Evolutionary conservation across 2,888 invertebrate genomes (phyloP).

Genomic region (Silvanus unidentatus): DNA sequence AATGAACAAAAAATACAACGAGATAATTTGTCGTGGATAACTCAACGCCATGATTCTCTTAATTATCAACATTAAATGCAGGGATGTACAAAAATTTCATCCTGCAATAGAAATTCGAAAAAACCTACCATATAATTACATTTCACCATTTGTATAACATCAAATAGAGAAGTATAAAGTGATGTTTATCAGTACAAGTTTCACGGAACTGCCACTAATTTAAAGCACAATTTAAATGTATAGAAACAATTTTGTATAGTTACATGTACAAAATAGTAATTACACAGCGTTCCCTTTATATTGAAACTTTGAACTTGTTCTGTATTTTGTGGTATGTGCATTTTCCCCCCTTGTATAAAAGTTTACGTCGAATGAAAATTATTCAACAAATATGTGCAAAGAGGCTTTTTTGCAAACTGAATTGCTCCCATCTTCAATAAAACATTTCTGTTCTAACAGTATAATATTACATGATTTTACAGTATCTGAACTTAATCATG

Average conservation of each 20-base stretch:
- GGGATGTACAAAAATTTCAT: constrained; percentile 8
- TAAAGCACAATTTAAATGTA: constrained; percentile 28
- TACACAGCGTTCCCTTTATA: constrained; percentile 25
- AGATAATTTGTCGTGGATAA: constrained; percentile 17
- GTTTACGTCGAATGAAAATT: too few species aligned
- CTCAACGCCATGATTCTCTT: constrained; percentile 7
- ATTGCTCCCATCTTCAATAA: too few species aligned
- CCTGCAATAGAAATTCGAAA: too few species aligned
- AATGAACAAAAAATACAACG: constrained; percentile 4
- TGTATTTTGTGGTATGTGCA: constrained; percentile 19
- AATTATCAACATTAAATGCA: constrained; percentile 14
- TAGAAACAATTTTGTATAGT: constrained; percentile 22
- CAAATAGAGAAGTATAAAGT: constrained; percentile 28
- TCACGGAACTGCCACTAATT: constrained; percentile 33
- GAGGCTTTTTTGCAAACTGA: too few species aligned
- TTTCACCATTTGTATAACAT: constrained; percentile 27
- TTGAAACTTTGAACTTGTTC: constrained; percentile 26
- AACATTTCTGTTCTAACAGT: too few species aligned
- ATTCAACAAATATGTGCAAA: too few species aligned
- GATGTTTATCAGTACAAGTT: constrained; percentile 31
- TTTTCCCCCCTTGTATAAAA: too few species aligned
- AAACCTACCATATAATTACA: constrained; percentile 21
- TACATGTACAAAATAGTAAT: constrained; percentile 30
- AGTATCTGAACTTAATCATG: too few species aligned
- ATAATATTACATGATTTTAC: too few species aligned